Base-by-base conservation (phyloP, 2,113 vertebrate genomes). In the Myotis yumanensis region DNA sequence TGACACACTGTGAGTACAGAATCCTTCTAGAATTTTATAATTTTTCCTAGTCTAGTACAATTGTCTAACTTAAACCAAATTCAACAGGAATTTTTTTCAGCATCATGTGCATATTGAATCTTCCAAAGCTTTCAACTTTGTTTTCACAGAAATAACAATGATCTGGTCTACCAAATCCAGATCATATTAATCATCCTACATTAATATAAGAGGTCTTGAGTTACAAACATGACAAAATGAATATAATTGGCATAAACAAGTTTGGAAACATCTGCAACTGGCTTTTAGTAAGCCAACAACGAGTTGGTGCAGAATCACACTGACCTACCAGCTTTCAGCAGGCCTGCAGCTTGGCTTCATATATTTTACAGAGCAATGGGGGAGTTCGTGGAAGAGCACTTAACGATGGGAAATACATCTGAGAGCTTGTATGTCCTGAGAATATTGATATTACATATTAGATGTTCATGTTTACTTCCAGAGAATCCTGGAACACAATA, bases 61-160 rank as follows among this genome's bases (percentile, higher is more conserved):
- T 69, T 81, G 43, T 62, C 15, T 94, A 57, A 75, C 15, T 71
- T 80, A 87, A 79, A 59, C n/a, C 16, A 37, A 93, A 94, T 81
- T 90, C 32, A 51, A 59, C 16, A 93, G 17, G 43, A 81, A 68
- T 84, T 79, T 17, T 81, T 66, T 86, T 77, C 72, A 89, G 79
- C 66, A 68, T 76, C 15, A 40, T 80, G 28, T 14, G 10, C 72
- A 4, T 23, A 54, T 76, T 69, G 37, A 93, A 59, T 81, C 48
- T 88, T 88, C 37, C 83, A 86, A 73, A 90, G 7, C 7, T 75
- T 89, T 89, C 83, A 75, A 57, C 35, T 66, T 92, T n/a, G 18
- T 68, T 94, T 95, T 91, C 64, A 93, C 28, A 76, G 20, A 92
- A 84, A 84, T 82, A 96, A 69, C 62, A 91, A 15, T n/a, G 11